Evolutionary conservation across 1,140 invertebrate genomes (phyloP), one percentile per base, ranked within the genome.

Genomic region (Bombus breviceps): DNA sequence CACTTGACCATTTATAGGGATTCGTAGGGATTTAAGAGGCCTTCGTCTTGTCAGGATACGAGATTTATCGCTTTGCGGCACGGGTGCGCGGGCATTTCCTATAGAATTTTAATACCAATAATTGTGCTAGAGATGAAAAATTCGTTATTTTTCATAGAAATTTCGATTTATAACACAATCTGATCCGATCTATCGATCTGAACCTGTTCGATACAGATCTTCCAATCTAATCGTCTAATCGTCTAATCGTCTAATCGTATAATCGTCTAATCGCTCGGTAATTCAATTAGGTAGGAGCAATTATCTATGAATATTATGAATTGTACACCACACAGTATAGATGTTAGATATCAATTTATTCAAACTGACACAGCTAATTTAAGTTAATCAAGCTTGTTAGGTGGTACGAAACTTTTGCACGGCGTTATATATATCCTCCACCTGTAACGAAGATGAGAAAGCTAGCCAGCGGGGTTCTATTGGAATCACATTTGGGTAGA

Each of bases 401-500:
- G 0, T 28, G 28, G 59, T 62, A 62, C 5, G 4, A 62, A 62
- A 28, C 28, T n/a, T n/a, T 28, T 13, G 28, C 28, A 62, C 47
- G 2, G 18, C 18, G 5, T 5, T 53, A 53, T 18, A 0, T 6
- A 22, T 22, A 53, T 53, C 47, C 6, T 53, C 47, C 6, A 53
- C 1, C 47, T 53, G 47, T 37, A 69, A 37, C 34, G 18, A 12
- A 37, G 34, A 25, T 2, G 32, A 32, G 66, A 78, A 83, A 64
- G 57, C 41, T 22, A 73, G 71, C 18, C 22, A 22, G 39, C 79
- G 47, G 68, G 64, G 66, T 75, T 59, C 69, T 37, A 47, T 76
- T 73, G 32, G 64, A 72, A 53, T 79, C 39, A 10, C 18, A 66
- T 73, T 74, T 47, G 25, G 37, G 18, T 47, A 62, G 15, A 25